These are phyloP conservation scores for Drosophila bipectinata DNA, from an alignment of 1,140 invertebrate genomes.

Conservation along the genomic window DNA sequence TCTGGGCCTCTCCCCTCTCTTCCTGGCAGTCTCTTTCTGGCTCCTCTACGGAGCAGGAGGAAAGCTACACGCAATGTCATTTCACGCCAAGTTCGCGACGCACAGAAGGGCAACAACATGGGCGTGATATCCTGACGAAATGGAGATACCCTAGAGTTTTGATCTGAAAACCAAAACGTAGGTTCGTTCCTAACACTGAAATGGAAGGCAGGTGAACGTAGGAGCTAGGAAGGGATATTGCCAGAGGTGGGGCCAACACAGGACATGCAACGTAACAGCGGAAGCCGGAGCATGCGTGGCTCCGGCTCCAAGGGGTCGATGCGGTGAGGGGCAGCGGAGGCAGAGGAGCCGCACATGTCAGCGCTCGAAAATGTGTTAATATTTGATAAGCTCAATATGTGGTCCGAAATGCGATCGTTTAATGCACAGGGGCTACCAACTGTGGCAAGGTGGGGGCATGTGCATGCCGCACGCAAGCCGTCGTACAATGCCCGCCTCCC, in stretches of 20 bases:
- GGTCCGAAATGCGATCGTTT: slow-evolving; percentile 56
- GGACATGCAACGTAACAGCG: slow-evolving; percentile 69
- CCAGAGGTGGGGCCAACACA: slow-evolving; percentile 9
- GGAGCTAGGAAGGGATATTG: background rate
- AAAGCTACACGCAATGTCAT: slow-evolving; percentile 72
- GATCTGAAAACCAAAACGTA: background rate
- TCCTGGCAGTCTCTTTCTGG: slow-evolving; percentile 14
- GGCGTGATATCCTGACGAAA: background rate
- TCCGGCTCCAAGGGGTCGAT: slow-evolving; percentile 1
- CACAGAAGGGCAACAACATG: background rate
- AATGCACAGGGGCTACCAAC: slow-evolving; percentile 23
- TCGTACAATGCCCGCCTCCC: no score
- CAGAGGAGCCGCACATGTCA: slow-evolving; percentile 56
- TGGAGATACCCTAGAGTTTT: background rate
- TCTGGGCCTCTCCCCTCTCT: background rate
- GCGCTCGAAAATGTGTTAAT: slow-evolving; percentile 80
- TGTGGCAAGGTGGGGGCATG: slow-evolving; percentile 14
- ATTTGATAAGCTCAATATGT: slow-evolving; percentile 82
- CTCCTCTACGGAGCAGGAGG: slow-evolving; percentile 31
- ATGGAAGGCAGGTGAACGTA: background rate
- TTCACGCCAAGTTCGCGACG: slow-evolving; percentile 63
- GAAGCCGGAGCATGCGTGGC: slow-evolving; percentile 62
- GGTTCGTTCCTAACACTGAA: no score
- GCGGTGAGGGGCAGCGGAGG: background rate
- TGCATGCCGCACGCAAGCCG: slow-evolving; percentile 66